phyloP scores from a whole-genome alignment of 2,113 vertebrate species.

The Lanius collurio region DNA sequence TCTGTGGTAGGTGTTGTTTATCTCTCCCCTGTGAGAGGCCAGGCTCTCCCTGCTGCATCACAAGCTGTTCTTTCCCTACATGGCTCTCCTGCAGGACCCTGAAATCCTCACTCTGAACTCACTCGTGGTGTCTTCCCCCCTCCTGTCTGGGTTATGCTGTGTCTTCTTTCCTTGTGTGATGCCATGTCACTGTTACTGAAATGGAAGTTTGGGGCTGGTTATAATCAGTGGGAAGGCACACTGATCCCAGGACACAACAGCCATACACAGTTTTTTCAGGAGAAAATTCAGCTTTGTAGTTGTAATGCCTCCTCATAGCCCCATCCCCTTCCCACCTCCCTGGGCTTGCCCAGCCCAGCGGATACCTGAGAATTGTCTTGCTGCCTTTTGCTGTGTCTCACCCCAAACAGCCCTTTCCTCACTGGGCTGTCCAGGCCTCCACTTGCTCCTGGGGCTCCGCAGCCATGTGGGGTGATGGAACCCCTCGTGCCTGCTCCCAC shows the following conservation, averaged over 20 bases:
- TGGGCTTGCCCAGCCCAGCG: background rate
- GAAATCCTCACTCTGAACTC: background rate
- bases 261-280: background rate
- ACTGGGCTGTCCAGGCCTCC: background rate
- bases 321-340: background rate
- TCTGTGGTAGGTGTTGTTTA: background rate
- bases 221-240: background rate
- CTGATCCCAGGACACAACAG: background rate
- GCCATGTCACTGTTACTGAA: background rate
- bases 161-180: background rate
- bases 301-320: background rate
- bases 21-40: background rate
- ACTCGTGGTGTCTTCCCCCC: background rate
- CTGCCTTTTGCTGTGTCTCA: background rate
- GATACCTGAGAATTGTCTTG: fast-evolving
- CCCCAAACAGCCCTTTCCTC: background rate
- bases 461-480: fast-evolving
- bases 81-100: background rate
- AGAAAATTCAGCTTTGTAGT: background rate
- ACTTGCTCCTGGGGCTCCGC: background rate
- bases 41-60: background rate
- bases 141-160: background rate
- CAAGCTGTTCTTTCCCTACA: background rate
- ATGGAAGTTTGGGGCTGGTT: background rate
- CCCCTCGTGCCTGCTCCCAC: background rate